Evolutionary conservation across 2,797 vertebrate species (phyloP).

Genomic region (Pangasius sanitwongsei): DNA sequence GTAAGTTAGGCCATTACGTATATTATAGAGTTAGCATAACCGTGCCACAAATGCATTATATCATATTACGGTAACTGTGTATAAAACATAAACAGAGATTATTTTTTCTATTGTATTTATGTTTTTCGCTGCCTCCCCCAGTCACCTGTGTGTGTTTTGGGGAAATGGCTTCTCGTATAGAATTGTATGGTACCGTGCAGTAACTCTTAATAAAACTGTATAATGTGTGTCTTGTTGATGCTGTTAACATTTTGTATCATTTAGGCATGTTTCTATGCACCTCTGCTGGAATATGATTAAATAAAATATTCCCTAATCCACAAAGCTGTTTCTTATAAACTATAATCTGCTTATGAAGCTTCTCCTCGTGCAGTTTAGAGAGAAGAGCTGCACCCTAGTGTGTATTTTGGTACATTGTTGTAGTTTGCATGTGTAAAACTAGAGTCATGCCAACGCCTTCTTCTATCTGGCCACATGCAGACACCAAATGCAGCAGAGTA

Average conservation of each 20-base stretch:
- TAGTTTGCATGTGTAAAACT: slow-evolving; percentile 27
- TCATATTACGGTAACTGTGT: slow-evolving; percentile 40
- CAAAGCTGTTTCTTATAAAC: slow-evolving; percentile 1
- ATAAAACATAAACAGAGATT: slow-evolving; percentile 57
- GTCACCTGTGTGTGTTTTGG: slow-evolving; percentile 56
- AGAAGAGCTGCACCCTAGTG: not conserved
- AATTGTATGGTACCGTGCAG: slow-evolving; percentile 55
- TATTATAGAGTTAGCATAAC: slow-evolving; percentile 23
- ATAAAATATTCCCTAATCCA: slow-evolving; percentile 32
- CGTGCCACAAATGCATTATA: slow-evolving; percentile 54
- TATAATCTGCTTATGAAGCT: not conserved
- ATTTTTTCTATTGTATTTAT: slow-evolving; percentile 63
- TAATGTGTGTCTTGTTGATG: slow-evolving; percentile 58
- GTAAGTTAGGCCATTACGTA: slow-evolving; percentile 44
- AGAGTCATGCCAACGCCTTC: slow-evolving; percentile 51
- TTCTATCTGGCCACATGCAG: slow-evolving; percentile 62
- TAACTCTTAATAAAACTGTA: slow-evolving; percentile 61
- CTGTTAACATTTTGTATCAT: slow-evolving; percentile 61
- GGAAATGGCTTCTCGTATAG: slow-evolving; percentile 52
- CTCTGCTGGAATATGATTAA: slow-evolving; percentile 71
- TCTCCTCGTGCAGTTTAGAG: not conserved
- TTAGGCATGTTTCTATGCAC: slow-evolving; percentile 75
- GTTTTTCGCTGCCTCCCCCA: slow-evolving; percentile 46
- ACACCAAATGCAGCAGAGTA: slow-evolving; percentile 56
- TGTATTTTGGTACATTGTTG: not conserved